phyloP scores from a whole-genome alignment of 2,888 invertebrate species.

The Acholoe squamosa region DNA sequence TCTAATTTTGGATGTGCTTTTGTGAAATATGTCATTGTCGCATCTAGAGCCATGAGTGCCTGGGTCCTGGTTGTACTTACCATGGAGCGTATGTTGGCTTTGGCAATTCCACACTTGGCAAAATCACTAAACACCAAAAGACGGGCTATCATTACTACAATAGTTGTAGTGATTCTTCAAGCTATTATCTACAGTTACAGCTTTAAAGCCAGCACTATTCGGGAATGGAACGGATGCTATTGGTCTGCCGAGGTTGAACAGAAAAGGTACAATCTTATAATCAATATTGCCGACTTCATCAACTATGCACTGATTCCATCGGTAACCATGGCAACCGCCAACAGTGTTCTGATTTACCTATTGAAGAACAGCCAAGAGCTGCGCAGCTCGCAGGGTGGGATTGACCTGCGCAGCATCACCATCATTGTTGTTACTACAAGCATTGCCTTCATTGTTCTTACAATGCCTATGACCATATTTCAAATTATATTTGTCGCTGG shows the following conservation, averaged over 20 bases:
- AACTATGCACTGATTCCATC: not conserved
- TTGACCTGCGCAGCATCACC: too few relatives aligned
- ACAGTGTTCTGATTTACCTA: not conserved
- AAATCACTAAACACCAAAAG: not conserved
- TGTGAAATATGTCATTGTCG: not conserved
- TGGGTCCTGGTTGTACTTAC: slow-evolving; percentile 4
- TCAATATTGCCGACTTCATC: not conserved
- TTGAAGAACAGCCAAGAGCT: not conserved
- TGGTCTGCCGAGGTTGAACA: not conserved
- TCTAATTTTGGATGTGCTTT: not conserved
- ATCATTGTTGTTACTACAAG: too few relatives aligned
- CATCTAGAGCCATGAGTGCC: not conserved
- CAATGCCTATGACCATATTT: too few relatives aligned
- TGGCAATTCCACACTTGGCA: not conserved
- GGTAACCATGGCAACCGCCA: not conserved
- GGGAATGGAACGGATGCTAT: not conserved
- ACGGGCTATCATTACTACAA: not conserved
- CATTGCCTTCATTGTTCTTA: too few relatives aligned
- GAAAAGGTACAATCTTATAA: not conserved
- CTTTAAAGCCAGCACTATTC: too few relatives aligned
- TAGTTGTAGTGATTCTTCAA: too few relatives aligned
- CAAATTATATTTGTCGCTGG: not conserved
- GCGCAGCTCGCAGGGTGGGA: too few relatives aligned
- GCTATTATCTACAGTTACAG: too few relatives aligned
- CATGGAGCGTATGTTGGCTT: not conserved